phyloP scores from a whole-genome alignment of 2,113 vertebrate genomes.

The Labeo rohita region DNA sequence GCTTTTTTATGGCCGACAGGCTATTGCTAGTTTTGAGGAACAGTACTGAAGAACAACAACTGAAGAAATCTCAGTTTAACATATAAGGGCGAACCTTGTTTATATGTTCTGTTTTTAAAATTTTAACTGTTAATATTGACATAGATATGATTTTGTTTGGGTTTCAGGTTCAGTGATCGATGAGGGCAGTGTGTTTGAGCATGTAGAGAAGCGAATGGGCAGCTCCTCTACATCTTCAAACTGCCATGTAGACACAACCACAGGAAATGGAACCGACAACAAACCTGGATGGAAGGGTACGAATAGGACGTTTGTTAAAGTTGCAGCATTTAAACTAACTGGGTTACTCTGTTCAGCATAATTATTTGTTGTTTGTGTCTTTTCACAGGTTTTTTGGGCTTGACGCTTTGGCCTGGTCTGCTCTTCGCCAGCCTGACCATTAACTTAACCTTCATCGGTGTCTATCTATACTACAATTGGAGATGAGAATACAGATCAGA shows the following conservation, averaged over 20 bases:
- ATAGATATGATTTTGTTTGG: constrained; percentile 60
- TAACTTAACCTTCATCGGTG: constrained; percentile 84
- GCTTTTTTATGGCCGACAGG: background rate
- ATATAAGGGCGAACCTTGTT: too few species aligned
- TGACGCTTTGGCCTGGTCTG: constrained; percentile 76
- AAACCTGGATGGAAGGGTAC: constrained; percentile 76
- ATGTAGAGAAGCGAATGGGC: constrained; percentile 76
- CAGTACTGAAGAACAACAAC: too few species aligned
- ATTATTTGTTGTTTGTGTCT: background rate
- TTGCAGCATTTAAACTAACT: background rate
- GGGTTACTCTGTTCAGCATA: background rate
- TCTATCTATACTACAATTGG: constrained; percentile 86
- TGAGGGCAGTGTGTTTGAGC: constrained; percentile 76
- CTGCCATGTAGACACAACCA: constrained; percentile 92
- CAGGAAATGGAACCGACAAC: constrained; percentile 75
- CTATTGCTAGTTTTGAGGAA: background rate
- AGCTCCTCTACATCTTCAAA: constrained; percentile 85
- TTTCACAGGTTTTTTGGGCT: constrained; percentile 73
- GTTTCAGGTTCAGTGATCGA: constrained; percentile 74
- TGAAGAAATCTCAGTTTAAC: too few species aligned
- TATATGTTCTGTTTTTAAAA: background rate
- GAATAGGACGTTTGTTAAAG: constrained; percentile 29
- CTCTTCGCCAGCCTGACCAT: constrained; percentile 83
- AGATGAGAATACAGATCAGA: constrained; percentile 60
- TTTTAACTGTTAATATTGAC: background rate